Evolutionary conservation across 2,888 invertebrate species (phyloP), one percentile per base, ranked within the genome.

Genomic region (Leucania comma): DNA sequence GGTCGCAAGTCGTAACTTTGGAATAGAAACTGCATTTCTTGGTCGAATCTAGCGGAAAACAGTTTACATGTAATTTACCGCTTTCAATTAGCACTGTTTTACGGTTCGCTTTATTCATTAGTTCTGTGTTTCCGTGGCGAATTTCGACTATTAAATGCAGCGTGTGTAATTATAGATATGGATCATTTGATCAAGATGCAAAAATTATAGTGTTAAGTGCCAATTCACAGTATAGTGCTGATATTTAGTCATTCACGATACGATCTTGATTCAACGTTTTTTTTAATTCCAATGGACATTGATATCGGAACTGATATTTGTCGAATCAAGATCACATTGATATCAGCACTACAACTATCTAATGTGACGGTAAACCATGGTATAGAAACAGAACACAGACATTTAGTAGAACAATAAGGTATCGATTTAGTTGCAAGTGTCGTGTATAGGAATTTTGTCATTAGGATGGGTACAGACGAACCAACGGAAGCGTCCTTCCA

Each of bases 351-450:
- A 78, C 17, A 3, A 48, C 32, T 51, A 24, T 32, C 26, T 63
- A 17, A 24, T 32, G 58, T 60, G 59, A 50, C 32, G 59, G 20
- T 50, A 84, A 87, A 88, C 88, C 88, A 90, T 88, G 88, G 89
- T 85, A 85, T 59, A 62, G 72, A 76, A 72, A 79, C 72, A 82
- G 72, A 65, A 80, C 78, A 81, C 76, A 82, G 61, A 77, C 73
- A 83, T 77, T 73, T 68, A 79, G 75, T 81, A 81, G 68, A 83
- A 78, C 77, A 74, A 50, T 35, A 70, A 80, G 38, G 70, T 74
- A 88, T 89, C 83, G 88, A 90, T 90, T 89, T 84, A 91, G 90
- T 91, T 91, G 90, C 91, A 85, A 68, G 68, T 81, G 74, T 72
- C n/a, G 65, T 76, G 67, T 68, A 75, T 67, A 68, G 66, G 60